Evolutionary conservation across 92 coral and sea anemone genomes (phyloP).

Genomic region (Phenganax subtilis): DNA sequence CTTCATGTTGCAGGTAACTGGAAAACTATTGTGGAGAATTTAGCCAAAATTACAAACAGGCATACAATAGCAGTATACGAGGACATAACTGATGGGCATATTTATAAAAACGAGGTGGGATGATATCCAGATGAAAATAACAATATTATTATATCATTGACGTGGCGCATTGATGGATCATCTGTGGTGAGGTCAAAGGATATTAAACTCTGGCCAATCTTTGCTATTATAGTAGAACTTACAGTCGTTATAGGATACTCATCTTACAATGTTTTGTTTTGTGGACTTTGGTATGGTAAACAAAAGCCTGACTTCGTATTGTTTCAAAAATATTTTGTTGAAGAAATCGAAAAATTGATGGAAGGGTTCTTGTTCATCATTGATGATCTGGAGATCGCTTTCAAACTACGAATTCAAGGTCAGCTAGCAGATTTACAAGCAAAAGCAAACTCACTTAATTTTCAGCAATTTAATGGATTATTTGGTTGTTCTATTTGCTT

Average conservation of each 20-base stretch:
- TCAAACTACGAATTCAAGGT: neutral
- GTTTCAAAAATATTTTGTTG: slow-evolving; percentile 36
- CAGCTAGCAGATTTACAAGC: neutral
- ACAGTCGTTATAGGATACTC: neutral
- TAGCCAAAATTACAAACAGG: no score
- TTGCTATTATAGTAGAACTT: slow-evolving; percentile 1
- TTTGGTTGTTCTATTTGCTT: no score
- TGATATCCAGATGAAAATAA: neutral
- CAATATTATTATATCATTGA: neutral
- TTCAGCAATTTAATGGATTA: neutral
- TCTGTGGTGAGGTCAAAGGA: neutral
- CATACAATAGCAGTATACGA: neutral
- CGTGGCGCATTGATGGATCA: slow-evolving; percentile 6
- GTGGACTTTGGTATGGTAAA: neutral
- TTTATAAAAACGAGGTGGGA: neutral
- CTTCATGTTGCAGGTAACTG: no score
- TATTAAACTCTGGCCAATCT: slow-evolving; percentile 1
- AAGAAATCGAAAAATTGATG: slow-evolving; percentile 6
- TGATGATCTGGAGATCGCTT: neutral
- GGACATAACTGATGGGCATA: neutral
- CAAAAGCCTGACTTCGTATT: slow-evolving; percentile 3
- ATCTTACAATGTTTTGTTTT: neutral
- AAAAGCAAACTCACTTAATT: neutral
- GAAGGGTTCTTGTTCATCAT: neutral
- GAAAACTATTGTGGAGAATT: no score